Evolutionary conservation across 2,888 invertebrate species (phyloP).

Genomic region (Halictus ligatus): DNA sequence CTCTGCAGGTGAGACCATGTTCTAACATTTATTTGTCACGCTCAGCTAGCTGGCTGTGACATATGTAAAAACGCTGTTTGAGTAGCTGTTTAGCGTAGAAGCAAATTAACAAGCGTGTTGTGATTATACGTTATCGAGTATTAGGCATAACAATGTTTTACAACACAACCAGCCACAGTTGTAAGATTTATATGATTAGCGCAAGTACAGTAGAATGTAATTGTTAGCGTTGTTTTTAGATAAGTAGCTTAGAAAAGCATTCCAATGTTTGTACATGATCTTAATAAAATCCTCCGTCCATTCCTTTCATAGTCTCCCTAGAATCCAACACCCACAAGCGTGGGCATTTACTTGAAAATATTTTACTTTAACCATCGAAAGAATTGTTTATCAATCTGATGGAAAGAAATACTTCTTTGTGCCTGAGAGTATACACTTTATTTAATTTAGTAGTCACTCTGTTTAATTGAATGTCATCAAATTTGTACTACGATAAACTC

Average conservation of each 20-base stretch:
- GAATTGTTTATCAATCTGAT: background rate
- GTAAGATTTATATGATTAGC: background rate
- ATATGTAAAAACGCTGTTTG: background rate
- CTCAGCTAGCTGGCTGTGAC: conserved; percentile 5
- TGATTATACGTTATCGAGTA: conserved; percentile 37
- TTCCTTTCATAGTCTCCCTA: conserved; percentile 48
- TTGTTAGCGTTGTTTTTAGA: conserved; percentile 51
- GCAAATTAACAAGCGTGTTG: conserved; percentile 43
- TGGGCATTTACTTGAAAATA: conserved; percentile 35
- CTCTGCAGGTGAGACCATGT: conserved; percentile 81
- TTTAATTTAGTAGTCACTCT: background rate
- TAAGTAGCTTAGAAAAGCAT: conserved; percentile 54
- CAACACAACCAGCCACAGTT: background rate
- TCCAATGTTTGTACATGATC: conserved; percentile 62
- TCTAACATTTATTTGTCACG: conserved; percentile 50
- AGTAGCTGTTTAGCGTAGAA: conserved; percentile 24
- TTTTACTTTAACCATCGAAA: background rate
- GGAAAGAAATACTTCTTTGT: background rate
- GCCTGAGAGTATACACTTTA: background rate
- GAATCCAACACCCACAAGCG: conserved; percentile 17
- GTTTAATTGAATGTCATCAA: conserved; percentile 24
- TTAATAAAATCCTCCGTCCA: conserved; percentile 71
- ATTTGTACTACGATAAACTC: background rate
- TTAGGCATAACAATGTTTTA: conserved; percentile 13
- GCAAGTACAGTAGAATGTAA: conserved; percentile 37